Evolutionary conservation across 2,113 vertebrate genomes (phyloP), one percentile per base, ranked within the genome.

Genomic region (Archocentrus centrarchus): DNA sequence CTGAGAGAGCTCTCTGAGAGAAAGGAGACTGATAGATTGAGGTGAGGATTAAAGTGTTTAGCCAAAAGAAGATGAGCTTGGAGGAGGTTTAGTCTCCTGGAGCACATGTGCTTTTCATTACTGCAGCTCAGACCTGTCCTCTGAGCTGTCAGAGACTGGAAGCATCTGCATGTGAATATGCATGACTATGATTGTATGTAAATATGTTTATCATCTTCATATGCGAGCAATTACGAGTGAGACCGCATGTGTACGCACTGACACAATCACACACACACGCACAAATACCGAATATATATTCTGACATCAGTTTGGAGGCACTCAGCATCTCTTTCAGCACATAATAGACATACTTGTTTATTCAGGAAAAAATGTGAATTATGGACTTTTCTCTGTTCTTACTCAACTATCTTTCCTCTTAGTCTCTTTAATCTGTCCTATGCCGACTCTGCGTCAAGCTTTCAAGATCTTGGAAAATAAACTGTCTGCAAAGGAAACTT

Each of bases 31-130:
- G 89, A 92, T 86, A 64, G 86, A 90, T 91, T 64, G 84, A 90
- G 86, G 83, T 70, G 86, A 86, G 80, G 88, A 92, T 92, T 85
- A 91, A 88, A 79, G 79, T 73, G 88, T 87, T 93, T 82, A 70
- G 87, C 85, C 92, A 90, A 81, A 75, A 83, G 88, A 93, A 93
- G 93, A 95, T 92, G 88, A 94, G 86, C 77, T 79, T 76, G 75
- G 90, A 92, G 76, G 85, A 89, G 89, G 76, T 85, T 86, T 37
- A 85, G 86, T 93, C 88, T 92, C 73, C 53, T 53, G 79, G 82
- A 92, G 82, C 86, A 90, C 95, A 96, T 80, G 14, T 95, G 95
- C 58, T 94, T 93, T 88, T 91, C 80, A 91, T 96, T 95, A 94
- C 55, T 47, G 10, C 39, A 78, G 79, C 85, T 90, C 89, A 93